Evolutionary conservation across 2,113 vertebrate genomes (phyloP).

Genomic region (Bostrychus sinensis): DNA sequence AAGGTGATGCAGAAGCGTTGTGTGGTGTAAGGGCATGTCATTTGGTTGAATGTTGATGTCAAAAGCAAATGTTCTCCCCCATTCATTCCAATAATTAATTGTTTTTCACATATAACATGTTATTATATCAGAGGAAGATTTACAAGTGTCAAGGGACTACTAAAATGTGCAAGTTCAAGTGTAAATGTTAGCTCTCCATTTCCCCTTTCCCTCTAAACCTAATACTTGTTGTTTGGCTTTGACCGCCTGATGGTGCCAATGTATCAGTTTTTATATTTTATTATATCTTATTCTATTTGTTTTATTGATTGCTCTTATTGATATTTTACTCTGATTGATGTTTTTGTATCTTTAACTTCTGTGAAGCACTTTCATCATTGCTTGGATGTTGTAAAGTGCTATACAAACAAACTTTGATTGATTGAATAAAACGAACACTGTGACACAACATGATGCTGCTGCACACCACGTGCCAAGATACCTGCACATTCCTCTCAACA

Average conservation of each 20-base stretch:
- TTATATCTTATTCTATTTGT: too few relatives aligned
- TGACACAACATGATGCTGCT: conserved; percentile 62
- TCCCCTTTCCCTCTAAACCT: too few relatives aligned
- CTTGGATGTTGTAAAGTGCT: too few relatives aligned
- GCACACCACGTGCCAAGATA: conserved; percentile 64
- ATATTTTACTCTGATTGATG: too few relatives aligned
- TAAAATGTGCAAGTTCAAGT: conserved; percentile 59
- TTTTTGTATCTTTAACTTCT: too few relatives aligned
- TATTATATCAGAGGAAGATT: conserved; percentile 54
- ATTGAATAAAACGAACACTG: conserved; percentile 67
- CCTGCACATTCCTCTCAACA: conserved; percentile 69
- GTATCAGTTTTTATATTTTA: too few relatives aligned
- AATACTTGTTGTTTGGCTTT: too few relatives aligned
- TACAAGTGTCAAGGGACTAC: conserved; percentile 68
- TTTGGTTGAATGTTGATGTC: conserved; percentile 27
- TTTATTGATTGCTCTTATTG: too few relatives aligned
- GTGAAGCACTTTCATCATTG: too few relatives aligned
- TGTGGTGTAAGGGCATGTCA: conserved; percentile 24
- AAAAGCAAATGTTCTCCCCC: conserved; percentile 49
- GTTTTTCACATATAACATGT: conserved; percentile 50
- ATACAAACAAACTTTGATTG: too few relatives aligned
- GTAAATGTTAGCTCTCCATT: conserved; percentile 56
- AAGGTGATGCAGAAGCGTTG: neutral
- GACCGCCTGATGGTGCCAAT: too few relatives aligned
- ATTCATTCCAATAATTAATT: conserved; percentile 45